Percentiles rank a stretch among this genome's conserved stretches.
Conservation (phyloP, 1,140 invertebrate genomes). For the Reticulitermes speratus region DNA sequence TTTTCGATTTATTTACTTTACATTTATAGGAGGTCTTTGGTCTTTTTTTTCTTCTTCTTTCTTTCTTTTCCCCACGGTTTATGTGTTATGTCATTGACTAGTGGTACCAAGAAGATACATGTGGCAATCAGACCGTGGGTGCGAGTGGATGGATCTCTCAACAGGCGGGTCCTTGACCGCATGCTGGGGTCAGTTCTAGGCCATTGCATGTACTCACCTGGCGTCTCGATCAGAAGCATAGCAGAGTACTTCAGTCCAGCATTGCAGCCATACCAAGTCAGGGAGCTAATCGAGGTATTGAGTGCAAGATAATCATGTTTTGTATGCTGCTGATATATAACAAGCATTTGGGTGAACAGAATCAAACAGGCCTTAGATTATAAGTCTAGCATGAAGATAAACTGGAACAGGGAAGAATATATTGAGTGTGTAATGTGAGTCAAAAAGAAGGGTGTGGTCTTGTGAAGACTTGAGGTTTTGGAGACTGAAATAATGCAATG, state of each 20-base stretch:
- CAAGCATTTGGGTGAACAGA: background rate
- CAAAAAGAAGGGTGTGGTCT: too few species aligned
- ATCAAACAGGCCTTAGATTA: background rate
- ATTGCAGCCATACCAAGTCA: conserved; percentile 52
- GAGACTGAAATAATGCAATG: background rate
- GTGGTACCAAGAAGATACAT: conserved; percentile 38
- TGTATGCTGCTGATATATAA: background rate
- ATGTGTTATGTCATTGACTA: background rate
- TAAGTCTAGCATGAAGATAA: background rate
- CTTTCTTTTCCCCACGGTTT: background rate
- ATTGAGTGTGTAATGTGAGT: too few species aligned
- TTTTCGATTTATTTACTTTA: too few species aligned
- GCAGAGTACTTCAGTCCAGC: conserved; percentile 54
- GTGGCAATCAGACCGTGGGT: conserved; percentile 65
- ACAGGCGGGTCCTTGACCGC: conserved; percentile 65
- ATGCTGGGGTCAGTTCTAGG: conserved; percentile 66
- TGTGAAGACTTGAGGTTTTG: too few species aligned
- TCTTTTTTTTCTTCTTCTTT: too few species aligned
- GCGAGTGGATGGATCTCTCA: conserved; percentile 69
- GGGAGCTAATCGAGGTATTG: conserved; percentile 49
- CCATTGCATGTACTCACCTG: conserved; percentile 61
- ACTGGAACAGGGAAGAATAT: too few species aligned
- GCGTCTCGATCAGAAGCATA: conserved; percentile 53
- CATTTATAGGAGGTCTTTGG: too few species aligned
- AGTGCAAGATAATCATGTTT: conserved; percentile 24